Base-by-base conservation (phyloP, 2,888 invertebrate genomes). In the Ryuthela nishihirai region DNA sequence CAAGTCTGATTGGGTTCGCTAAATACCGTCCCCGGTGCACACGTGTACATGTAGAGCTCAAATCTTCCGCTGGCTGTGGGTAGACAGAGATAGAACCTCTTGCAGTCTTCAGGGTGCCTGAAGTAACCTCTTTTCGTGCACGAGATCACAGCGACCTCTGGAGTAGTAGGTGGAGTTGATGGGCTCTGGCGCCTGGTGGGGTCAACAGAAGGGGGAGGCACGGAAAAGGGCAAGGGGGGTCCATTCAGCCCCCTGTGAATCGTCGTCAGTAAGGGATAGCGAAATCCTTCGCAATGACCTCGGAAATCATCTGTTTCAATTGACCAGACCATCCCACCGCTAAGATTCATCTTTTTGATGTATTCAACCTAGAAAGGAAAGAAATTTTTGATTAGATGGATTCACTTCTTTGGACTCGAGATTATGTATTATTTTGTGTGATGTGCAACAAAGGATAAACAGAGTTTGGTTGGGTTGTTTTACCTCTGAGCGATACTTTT, bases 301-400 rank as follows among this genome's bases (percentile, higher is more conserved):
- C 83, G 85, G 73, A 93, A 93, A 74, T 93, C 93, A 67, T 93
- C 93, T 89, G 92, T 92, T 71, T 93, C 93, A 0, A 92, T 81
- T 0, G 91, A 90, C 93, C 93, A 94, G 0, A 92, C 89, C 92
- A 93, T 93, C 39, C 91, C 93, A 1, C 93, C 93, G 4, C 85
- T 92, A 67, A 83, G 91, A 6, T 87, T 86, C 54, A 84, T 85
- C 35, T 85, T 83, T 70, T 92, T 92, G 55, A 93, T 79, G 89
- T 91, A 94, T 50, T 84, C 82, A 88, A 91, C 90, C 75, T 81
- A 17, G 15, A 43, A 23, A 32, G 9, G 12, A 34, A 24, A 32
- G n/a, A n/a, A n/a, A n/a, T n/a, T n/a, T n/a, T n/a, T n/a, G n/a
- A n/a, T n/a, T n/a, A n/a, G n/a, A n/a, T n/a, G n/a, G n/a, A n/a